Evolutionary conservation across 2,888 invertebrate genomes (phyloP).

Genomic region (Ennomos fuscantarius): DNA sequence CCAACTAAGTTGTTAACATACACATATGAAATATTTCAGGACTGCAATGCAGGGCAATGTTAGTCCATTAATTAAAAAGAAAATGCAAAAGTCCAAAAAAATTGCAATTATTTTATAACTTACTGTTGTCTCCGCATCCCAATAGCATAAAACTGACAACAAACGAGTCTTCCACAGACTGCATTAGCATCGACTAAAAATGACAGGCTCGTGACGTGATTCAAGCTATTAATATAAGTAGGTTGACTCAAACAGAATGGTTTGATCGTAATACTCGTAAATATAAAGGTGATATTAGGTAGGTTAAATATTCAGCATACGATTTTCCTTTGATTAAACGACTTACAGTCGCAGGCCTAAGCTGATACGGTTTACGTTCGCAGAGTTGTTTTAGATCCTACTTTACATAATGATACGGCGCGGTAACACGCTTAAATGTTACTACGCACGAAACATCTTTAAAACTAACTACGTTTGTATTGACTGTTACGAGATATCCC

Average conservation of each 20-base stretch:
- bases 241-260: slow-evolving; percentile 16
- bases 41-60: too few species aligned
- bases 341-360: slow-evolving; percentile 40
- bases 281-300: slow-evolving; percentile 32
- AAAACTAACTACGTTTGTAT: slow-evolving; percentile 14
- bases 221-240: slow-evolving; percentile 21
- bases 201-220: slow-evolving; percentile 12
- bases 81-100: too few species aligned
- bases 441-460: slow-evolving; percentile 18
- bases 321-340: slow-evolving; percentile 32
- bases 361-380: slow-evolving; percentile 68
- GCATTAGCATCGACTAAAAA: too few species aligned
- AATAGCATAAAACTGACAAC: too few species aligned
- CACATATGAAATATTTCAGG: too few species aligned
- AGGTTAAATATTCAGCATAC: slow-evolving; percentile 31
- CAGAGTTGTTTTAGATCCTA: slow-evolving; percentile 74
- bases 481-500: too few species aligned
- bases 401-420: slow-evolving; percentile 70
- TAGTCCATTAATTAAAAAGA: too few species aligned
- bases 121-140: too few species aligned
- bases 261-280: slow-evolving; percentile 30
- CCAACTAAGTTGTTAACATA: too few species aligned
- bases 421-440: slow-evolving; percentile 51
- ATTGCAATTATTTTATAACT: too few species aligned
- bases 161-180: too few species aligned